These are phyloP conservation scores for Parauchenoglanis punctatus DNA, from an alignment of 2,797 vertebrate genomes.

Conservation along the genomic window DNA sequence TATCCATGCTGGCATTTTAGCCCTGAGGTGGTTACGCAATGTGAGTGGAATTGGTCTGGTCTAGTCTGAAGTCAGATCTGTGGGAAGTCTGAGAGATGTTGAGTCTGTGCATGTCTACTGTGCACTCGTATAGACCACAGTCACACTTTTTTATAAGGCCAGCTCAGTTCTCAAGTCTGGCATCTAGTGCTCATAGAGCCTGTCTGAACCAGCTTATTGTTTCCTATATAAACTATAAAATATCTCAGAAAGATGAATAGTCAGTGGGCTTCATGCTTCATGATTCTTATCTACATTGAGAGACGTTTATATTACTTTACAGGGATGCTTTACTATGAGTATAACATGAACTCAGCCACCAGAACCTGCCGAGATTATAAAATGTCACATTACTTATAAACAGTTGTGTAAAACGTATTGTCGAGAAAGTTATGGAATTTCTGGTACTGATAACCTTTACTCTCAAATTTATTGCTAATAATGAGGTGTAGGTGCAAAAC, in stretches of 20 bases:
- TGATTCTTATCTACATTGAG: not conserved
- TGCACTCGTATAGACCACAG: constrained; percentile 16
- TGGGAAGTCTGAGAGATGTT: not conserved
- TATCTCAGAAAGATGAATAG: not conserved
- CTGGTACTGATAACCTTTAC: not conserved
- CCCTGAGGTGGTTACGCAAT: constrained; percentile 1
- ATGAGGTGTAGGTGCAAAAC: not conserved
- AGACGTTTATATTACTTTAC: not conserved
- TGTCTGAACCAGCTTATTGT: not conserved
- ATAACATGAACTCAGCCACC: not conserved
- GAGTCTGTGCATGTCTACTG: constrained; percentile 6
- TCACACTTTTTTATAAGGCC: constrained; percentile 13
- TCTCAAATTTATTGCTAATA: not conserved
- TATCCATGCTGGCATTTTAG: constrained; percentile 10
- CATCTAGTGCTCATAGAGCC: not conserved
- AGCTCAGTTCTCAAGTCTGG: not conserved
- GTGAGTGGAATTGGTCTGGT: not conserved
- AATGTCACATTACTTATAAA: not conserved
- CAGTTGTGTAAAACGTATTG: not conserved
- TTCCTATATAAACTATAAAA: not conserved
- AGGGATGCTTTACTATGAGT: not conserved
- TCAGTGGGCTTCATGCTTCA: not conserved
- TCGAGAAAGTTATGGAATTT: not conserved
- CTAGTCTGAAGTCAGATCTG: not conserved
- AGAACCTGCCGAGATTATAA: not conserved